Evolutionary conservation across 2,888 invertebrate species (phyloP).

Genomic region (Dryocosmus kuriphilus): DNA sequence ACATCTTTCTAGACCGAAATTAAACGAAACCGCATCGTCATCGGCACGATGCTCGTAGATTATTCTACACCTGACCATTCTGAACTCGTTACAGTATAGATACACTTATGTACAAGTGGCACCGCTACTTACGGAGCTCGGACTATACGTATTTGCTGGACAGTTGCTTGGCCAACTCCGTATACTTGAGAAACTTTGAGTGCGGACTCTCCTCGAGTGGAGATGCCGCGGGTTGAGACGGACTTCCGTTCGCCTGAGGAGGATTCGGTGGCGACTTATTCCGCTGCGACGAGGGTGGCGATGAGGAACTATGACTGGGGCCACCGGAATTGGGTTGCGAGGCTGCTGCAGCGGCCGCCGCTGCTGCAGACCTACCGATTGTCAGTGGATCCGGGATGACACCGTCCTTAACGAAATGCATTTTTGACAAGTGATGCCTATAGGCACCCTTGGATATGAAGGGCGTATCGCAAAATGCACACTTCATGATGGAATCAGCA

Average conservation of each 20-base stretch:
- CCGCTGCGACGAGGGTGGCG: constrained; percentile 80
- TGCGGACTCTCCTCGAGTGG: constrained; percentile 91
- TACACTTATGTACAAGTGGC: constrained; percentile 77
- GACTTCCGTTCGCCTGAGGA: constrained; percentile 75
- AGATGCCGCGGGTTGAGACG: constrained; percentile 79
- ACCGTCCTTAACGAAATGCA: constrained; percentile 97
- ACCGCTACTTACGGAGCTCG: constrained; percentile 78
- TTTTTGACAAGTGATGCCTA: constrained; percentile 96
- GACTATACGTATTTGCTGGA: constrained; percentile 96
- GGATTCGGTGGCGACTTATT: constrained; percentile 79
- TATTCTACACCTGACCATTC: constrained; percentile 56
- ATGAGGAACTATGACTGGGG: constrained; percentile 69
- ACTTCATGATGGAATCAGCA: constrained; percentile 93
- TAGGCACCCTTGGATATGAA: constrained; percentile 98
- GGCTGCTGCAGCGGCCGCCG: constrained; percentile 76
- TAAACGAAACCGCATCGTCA: constrained; percentile 44
- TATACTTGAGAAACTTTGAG: constrained; percentile 98
- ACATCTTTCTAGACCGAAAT: constrained; percentile 11
- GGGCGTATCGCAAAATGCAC: constrained; percentile 96
- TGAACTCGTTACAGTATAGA: constrained; percentile 75
- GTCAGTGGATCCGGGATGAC: constrained; percentile 87
- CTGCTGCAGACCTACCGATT: constrained; percentile 78
- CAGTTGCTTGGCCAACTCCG: constrained; percentile 98
- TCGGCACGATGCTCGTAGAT: constrained; percentile 62
- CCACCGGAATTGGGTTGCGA: constrained; percentile 77